A percentile compares a stretch with the other conserved stretches of the same genome.
phyloP scores from a whole-genome alignment of 2,113 vertebrate species.

The Glaucomys volans region DNA sequence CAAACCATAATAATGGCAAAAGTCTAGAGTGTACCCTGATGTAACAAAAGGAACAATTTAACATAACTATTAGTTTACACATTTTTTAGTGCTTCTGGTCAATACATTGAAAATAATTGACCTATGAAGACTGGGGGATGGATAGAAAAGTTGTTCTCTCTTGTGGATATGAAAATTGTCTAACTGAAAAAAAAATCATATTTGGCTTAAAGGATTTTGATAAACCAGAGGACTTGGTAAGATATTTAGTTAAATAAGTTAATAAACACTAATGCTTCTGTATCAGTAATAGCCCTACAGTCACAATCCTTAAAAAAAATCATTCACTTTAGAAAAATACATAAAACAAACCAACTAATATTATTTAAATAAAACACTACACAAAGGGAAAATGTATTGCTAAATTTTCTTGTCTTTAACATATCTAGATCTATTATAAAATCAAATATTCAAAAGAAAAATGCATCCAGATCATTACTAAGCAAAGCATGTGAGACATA shows the following conservation, averaged over 20 bases:
- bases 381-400: not conserved
- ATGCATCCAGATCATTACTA: not conserved
- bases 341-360: not conserved
- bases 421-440: not conserved
- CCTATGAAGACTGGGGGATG: not conserved
- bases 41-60: not conserved
- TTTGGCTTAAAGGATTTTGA: not conserved
- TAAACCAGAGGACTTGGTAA: not conserved
- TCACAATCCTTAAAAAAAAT: not conserved
- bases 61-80: not conserved
- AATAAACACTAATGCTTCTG: not conserved
- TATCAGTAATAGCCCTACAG: not conserved
- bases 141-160: not conserved
- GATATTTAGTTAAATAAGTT: not conserved
- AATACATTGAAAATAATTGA: not conserved
- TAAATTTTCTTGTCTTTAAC: not conserved
- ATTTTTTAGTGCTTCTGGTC: not conserved
- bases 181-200: not conserved
- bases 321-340: not conserved
- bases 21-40: not conserved
- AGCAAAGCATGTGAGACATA: not conserved
- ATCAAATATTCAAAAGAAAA: not conserved
- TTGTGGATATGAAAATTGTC: not conserved
- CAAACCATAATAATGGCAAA: not conserved
- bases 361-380: not conserved